A percentile compares a stretch with the other conserved stretches of the same genome.
Conservation (phyloP, 2,888 invertebrate species). For the Brachypterus glaber region DNA sequence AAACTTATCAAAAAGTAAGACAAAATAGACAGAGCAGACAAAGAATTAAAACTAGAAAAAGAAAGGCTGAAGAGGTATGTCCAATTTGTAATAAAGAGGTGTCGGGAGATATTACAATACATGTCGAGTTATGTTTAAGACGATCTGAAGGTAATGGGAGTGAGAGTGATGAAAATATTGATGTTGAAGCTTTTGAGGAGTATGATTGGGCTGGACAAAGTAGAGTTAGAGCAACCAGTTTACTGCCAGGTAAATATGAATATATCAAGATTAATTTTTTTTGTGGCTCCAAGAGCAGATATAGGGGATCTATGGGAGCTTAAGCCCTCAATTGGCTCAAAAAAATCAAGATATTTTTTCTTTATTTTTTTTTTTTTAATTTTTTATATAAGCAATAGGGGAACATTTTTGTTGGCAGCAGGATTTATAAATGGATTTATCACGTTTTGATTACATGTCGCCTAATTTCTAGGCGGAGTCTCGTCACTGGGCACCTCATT, state of each 20-base stretch:
- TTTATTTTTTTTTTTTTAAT: too few relatives aligned
- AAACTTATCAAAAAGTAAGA: conserved; percentile 65
- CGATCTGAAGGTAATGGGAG: conserved; percentile 40
- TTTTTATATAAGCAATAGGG: too few relatives aligned
- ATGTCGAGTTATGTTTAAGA: conserved; percentile 60
- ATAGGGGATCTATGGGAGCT: too few relatives aligned
- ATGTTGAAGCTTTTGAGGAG: conserved; percentile 75
- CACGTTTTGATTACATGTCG: too few relatives aligned
- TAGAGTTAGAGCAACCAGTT: conserved; percentile 61
- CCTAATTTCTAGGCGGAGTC: too few relatives aligned
- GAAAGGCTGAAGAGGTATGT: conserved; percentile 58
- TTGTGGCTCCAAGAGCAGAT: too few relatives aligned
- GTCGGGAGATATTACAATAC: conserved; percentile 59
- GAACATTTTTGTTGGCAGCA: too few relatives aligned
- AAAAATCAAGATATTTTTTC: too few relatives aligned
- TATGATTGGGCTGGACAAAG: conserved; percentile 91
- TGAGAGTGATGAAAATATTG: conserved; percentile 68
- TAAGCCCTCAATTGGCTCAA: too few relatives aligned
- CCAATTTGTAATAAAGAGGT: conserved; percentile 73
- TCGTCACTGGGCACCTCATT: conserved; percentile 44
- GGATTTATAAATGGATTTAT: too few relatives aligned
- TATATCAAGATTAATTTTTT: too few relatives aligned
- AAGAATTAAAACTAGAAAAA: conserved; percentile 56
- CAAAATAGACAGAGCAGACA: conserved; percentile 61
- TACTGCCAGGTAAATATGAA: conserved; percentile 64